Base-by-base conservation (phyloP, 2,888 invertebrate species). In the Mongoloraphidia duomilia region DNA sequence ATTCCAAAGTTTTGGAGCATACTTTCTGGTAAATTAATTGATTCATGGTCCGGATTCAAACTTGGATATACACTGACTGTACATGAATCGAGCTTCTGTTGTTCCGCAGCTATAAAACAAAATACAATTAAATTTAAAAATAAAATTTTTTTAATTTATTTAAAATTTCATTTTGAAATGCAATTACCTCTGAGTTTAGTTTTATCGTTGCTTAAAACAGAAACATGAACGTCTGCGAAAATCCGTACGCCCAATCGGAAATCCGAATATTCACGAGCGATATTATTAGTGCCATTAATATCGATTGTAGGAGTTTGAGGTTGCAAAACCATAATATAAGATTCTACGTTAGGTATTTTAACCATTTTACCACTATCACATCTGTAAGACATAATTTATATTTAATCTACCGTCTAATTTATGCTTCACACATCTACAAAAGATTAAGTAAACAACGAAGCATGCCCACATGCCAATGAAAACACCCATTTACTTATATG, bases 41-140 rank as follows among this genome's bases (percentile, higher is more conserved):
- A 88, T 68, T 97, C 97, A 67, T 94, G 91, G 69, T 95, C 94
- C 8, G 94, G 91, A 73, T 95, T 92, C 56, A 97, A 72, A 8
- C 92, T 90, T 35, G 96, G 96, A 67, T 93, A 91, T 51, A 96
- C 93, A 41, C 89, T 85, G 49, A 97, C 84, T 52, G 87, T 86
- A 69, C 97, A 97, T 47, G 91, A 89, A 67, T 96, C 95, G 59
- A 96, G 68, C 64, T 84, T 82, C 64, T 84, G 81, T 47, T 75
- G 73, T 6, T 55, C 52, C 17, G 50, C 33, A 8, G 33, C 41
- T 34, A 14, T 33, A 37, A 39, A 34, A 33, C 34, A 43, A 1
- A 33, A 38, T 10, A 26, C 35, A 49, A 36, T 34, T 36, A 5
- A 12, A 14, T 38, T 17, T 35, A 42, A 14, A 49, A 14, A 34